phyloP scores from a whole-genome alignment of 2,888 invertebrate genomes.

The Onchidella celtica region DNA sequence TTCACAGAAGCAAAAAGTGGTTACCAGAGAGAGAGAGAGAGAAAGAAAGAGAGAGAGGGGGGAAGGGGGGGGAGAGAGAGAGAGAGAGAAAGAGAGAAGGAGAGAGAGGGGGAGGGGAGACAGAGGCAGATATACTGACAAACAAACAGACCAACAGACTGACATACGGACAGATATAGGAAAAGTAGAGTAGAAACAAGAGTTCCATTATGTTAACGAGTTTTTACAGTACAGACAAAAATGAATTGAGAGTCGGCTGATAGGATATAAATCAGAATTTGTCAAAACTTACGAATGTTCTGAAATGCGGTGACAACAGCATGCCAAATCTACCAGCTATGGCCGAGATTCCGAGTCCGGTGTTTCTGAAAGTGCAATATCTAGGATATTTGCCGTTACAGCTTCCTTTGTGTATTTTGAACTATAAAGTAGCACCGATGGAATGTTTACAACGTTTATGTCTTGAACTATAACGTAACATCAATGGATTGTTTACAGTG shows the following conservation, averaged over 20 bases:
- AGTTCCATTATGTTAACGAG: not conserved
- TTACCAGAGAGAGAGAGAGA: not conserved
- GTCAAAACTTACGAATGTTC: slow-evolving; percentile 28
- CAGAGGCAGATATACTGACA: too few relatives aligned
- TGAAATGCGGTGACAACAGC: slow-evolving; percentile 64
- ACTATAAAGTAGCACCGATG: not conserved
- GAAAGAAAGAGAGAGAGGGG: not conserved
- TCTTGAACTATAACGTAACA: too few relatives aligned
- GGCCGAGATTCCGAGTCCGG: slow-evolving; percentile 69
- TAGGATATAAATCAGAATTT: too few relatives aligned
- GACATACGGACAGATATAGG: too few relatives aligned
- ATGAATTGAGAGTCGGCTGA: not conserved
- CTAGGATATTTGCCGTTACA: too few relatives aligned
- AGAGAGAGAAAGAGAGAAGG: not conserved
- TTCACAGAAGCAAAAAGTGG: not conserved
- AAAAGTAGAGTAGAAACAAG: not conserved
- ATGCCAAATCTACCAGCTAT: slow-evolving; percentile 69
- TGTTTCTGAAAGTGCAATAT: slow-evolving; percentile 66
- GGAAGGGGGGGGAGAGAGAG: not conserved
- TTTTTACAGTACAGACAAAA: not conserved
- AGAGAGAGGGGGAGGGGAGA: too few relatives aligned
- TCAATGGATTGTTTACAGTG: too few relatives aligned
- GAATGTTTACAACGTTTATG: not conserved
- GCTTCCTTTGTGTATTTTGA: too few relatives aligned
- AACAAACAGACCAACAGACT: too few relatives aligned